A percentile compares a stretch with the other conserved stretches of the same genome.
Evolutionary conservation across 2,888 invertebrate genomes (phyloP).

Genomic region (Luperina nickerlii): DNA sequence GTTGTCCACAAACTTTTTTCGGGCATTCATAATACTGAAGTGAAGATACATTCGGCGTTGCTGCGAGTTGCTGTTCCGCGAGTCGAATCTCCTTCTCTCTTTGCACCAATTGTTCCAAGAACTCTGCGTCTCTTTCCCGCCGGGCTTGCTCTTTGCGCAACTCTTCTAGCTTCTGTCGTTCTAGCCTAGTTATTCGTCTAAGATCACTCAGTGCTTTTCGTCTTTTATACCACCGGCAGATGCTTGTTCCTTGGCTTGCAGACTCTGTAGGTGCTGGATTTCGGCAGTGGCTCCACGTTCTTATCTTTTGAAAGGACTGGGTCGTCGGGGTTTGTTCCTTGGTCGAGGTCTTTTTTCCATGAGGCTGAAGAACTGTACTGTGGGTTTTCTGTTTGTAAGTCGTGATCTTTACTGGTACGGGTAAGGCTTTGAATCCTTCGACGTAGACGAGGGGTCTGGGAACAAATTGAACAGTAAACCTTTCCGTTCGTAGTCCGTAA

Average conservation of each 20-base stretch:
- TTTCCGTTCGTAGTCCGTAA: background rate
- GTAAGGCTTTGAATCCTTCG: conserved; percentile 66
- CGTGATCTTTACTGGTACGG: conserved; percentile 68
- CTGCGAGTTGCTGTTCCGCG: conserved; percentile 21
- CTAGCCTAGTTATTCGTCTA: conserved; percentile 19
- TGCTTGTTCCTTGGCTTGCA: conserved; percentile 4
- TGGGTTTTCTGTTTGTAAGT: conserved; percentile 57
- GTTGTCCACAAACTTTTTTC: background rate
- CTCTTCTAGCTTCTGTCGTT: conserved; percentile 8
- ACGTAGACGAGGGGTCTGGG: conserved; percentile 71
- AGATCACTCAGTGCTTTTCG: conserved; percentile 19
- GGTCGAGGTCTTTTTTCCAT: background rate
- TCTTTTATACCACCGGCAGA: conserved; percentile 49
- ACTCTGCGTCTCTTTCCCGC: conserved; percentile 35
- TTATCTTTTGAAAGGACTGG: background rate
- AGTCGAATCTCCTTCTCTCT: conserved; percentile 28
- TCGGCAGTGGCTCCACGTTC: background rate
- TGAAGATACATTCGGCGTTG: background rate
- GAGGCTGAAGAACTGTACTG: conserved; percentile 8
- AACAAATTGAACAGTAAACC: conserved; percentile 40
- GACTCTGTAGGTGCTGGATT: conserved; percentile 14
- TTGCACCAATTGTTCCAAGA: conserved; percentile 23
- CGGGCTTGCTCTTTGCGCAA: conserved; percentile 28
- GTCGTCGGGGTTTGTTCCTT: background rate
- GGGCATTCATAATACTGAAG: background rate